These are phyloP conservation scores for Elephas maximus DNA, from an alignment of 2,113 vertebrate genomes.

Conservation along the genomic window DNA sequence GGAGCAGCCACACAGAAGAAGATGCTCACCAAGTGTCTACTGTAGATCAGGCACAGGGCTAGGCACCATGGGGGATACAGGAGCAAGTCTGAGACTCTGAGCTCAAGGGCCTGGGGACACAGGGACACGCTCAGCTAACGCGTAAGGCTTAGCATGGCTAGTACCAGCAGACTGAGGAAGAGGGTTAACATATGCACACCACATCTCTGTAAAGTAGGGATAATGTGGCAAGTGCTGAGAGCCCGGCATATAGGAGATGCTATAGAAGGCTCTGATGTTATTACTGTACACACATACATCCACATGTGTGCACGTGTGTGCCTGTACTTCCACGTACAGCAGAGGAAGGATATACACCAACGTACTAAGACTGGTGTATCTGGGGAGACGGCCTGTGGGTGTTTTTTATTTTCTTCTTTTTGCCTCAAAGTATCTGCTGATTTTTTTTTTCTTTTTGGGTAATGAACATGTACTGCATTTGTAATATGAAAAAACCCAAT, in stretches of 20 bases:
- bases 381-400: not conserved
- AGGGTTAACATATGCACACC: not conserved
- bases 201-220: not conserved
- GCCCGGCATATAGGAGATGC: not conserved
- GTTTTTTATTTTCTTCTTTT: not conserved
- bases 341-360: not conserved
- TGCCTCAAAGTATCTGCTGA: not conserved
- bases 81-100: not conserved
- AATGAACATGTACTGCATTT: conserved; percentile 29
- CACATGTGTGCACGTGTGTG: not conserved
- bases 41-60: not conserved
- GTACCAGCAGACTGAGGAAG: not conserved
- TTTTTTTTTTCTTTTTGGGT: not conserved
- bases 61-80: not conserved
- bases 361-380: not conserved
- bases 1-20: not conserved
- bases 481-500: conserved; percentile 52
- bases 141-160: not conserved
- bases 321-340: accelerated
- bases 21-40: not conserved
- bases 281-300: not conserved
- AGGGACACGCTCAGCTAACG: not conserved
- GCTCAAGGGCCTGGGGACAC: not conserved
- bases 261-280: not conserved
- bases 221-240: not conserved